phyloP scores from a whole-genome alignment of 2,888 invertebrate genomes.

The Cordilura impudica region DNA sequence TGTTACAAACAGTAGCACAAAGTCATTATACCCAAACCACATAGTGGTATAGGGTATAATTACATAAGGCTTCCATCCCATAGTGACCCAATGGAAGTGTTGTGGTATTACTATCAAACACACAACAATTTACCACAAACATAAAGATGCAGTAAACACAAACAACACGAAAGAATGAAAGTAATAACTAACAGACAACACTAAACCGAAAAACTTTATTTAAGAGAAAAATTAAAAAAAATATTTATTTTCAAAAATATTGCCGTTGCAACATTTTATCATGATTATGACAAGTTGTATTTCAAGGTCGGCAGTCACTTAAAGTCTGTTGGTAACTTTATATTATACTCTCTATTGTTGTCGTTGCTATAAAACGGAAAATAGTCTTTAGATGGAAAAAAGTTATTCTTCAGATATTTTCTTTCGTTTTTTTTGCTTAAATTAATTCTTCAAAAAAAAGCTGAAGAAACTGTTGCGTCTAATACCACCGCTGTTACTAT shows the following conservation, averaged over 20 bases:
- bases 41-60: too few relatives aligned
- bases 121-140: background rate
- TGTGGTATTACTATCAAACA: background rate
- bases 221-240: background rate
- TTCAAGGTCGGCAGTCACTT: slow-evolving; percentile 45
- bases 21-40: too few relatives aligned
- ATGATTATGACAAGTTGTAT: slow-evolving; percentile 50
- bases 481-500: background rate
- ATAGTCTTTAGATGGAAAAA: slow-evolving; percentile 36
- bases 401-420: slow-evolving; percentile 30
- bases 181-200: background rate
- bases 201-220: background rate
- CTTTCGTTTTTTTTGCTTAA: background rate
- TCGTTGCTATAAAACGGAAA: slow-evolving; percentile 41
- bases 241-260: background rate
- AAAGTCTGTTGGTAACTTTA: slow-evolving; percentile 39
- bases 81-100: too few relatives aligned
- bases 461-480: background rate
- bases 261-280: slow-evolving; percentile 45
- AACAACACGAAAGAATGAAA: background rate
- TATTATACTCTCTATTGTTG: slow-evolving; percentile 19
- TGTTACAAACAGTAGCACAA: too few relatives aligned
- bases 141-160: background rate
- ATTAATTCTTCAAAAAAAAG: background rate
- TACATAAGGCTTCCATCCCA: too few relatives aligned